A percentile compares a stretch with the other conserved stretches of the same genome.
Conservation (phyloP, 2,113 vertebrate genomes). For the Rhagologus leucostigma region DNA sequence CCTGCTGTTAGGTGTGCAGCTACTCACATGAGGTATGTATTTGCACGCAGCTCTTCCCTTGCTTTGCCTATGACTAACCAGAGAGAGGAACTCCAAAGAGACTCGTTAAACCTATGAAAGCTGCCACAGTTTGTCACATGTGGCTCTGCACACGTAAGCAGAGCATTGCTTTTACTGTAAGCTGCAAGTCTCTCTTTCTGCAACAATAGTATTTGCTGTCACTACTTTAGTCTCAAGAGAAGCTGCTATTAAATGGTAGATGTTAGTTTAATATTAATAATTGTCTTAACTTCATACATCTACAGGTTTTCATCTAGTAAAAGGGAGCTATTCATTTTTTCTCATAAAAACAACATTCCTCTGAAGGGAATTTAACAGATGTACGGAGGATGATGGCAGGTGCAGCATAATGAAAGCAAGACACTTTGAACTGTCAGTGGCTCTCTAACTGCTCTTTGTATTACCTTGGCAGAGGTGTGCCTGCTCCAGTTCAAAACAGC, state of each 20-base stretch:
- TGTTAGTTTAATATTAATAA: conserved; percentile 68
- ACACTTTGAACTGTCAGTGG: conserved; percentile 69
- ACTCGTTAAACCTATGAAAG: conserved; percentile 49
- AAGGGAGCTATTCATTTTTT: conserved; percentile 53
- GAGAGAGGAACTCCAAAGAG: conserved; percentile 51
- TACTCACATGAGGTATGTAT: neutral
- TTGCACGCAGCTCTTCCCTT: neutral
- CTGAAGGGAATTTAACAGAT: conserved; percentile 70
- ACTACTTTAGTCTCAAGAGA: conserved; percentile 38
- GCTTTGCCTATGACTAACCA: conserved; percentile 26
- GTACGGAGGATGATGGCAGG: conserved; percentile 59
- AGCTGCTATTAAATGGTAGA: conserved; percentile 51
- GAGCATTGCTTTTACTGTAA: conserved; percentile 16
- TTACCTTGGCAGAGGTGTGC: conserved; percentile 58
- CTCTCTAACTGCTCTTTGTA: conserved; percentile 61
- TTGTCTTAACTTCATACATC: conserved; percentile 57
- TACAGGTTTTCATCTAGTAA: conserved; percentile 49
- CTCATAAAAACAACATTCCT: conserved; percentile 65
- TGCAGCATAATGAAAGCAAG: conserved; percentile 69
- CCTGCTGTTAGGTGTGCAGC: neutral
- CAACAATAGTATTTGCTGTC: conserved; percentile 34
- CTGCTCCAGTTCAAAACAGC: conserved; percentile 66
- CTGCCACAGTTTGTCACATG: conserved; percentile 50
- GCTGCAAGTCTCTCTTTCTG: conserved; percentile 5
- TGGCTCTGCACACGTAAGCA: conserved; percentile 10